Base-by-base conservation (phyloP, 2,113 vertebrate genomes). In the Bambusicola thoracicus region DNA sequence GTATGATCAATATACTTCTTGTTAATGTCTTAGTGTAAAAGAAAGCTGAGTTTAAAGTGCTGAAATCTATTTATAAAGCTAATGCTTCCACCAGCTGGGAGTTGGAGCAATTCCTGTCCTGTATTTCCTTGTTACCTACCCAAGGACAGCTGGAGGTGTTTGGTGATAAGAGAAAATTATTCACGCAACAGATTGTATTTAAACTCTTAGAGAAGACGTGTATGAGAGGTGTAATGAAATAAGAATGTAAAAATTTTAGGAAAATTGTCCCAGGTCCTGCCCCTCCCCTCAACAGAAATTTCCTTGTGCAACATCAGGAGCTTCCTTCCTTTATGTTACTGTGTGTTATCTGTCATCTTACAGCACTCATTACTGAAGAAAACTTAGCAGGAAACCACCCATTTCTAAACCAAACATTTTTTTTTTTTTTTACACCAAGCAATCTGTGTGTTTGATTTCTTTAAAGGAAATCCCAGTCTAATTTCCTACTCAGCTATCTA, bases 101-200 rank as follows among this genome's bases (percentile, higher is more conserved):
- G 78, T 56, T 91, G 68, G 70, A 95, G 89, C 90, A 81, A 49
- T 93, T 95, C 91, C 79, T 67, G 53, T 95, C 91, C 76, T 67
- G 53, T 70, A 91, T 94, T 80, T 96, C 86, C 69, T 41, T 62
- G 62, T 84, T 94, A 87, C 69, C 89, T 89, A 77, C 92, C 89
- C 95, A 97, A 97, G 95, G 96, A 96, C 95, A 91, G 89, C 65
- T 44, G 30, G 91, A 95, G 67, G 81, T 97, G 78, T 40, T 96
- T 93, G 94, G 82, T 2, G 89, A 96, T 96, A 97, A 97, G 87
- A 93, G 92, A 92, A 94, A 96, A 94, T 97, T 97, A 95, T 97
- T 97, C 94, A 90, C 82, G 56, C 8, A 3, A n/a, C 91, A 96
- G 92, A 97, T 96, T 73, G 94, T 94, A 97, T 95, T 89, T 87